phyloP scores from a whole-genome alignment of 2,797 vertebrate genomes.

The Rhabdophis nuchalis region DNA sequence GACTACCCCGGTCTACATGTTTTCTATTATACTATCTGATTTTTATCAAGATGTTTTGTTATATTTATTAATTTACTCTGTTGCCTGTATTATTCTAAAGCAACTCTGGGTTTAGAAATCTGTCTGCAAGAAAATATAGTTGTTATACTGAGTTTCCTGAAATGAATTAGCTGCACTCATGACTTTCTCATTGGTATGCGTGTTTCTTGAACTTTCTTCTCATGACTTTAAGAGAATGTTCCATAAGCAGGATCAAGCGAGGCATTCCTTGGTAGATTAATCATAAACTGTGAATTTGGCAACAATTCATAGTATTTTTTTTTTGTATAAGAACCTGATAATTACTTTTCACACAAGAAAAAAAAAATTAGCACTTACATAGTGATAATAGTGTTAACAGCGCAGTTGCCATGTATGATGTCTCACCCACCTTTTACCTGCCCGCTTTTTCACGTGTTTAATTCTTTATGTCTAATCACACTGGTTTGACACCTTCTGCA shows the following conservation, averaged over 20 bases:
- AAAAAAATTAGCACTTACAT: conserved; percentile 30
- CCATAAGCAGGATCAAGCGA: background rate
- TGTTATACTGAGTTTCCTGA: background rate
- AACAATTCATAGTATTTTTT: conserved; percentile 1
- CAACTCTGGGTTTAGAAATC: background rate
- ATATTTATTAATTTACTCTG: background rate
- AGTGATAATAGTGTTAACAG: conserved; percentile 1
- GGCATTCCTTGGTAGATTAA: background rate
- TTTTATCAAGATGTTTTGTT: background rate
- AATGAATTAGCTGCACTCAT: background rate
- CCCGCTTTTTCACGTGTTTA: background rate
- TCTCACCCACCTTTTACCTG: conserved; percentile 4
- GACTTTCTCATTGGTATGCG: background rate
- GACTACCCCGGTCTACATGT: background rate
- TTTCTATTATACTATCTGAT: background rate
- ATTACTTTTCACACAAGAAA: conserved; percentile 5
- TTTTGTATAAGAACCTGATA: background rate
- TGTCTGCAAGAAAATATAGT: background rate
- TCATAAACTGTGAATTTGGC: background rate
- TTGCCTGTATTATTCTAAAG: background rate
- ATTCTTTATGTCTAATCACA: background rate
- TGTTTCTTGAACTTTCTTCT: background rate
- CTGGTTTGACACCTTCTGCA: background rate
- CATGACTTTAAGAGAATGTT: background rate
- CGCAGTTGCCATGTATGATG: conserved; percentile 2